A percentile compares a stretch with the other conserved stretches of the same genome.
These are phyloP conservation scores for Glossosoma conforme DNA, from an alignment of 1,140 invertebrate species.

Conservation along the genomic window DNA sequence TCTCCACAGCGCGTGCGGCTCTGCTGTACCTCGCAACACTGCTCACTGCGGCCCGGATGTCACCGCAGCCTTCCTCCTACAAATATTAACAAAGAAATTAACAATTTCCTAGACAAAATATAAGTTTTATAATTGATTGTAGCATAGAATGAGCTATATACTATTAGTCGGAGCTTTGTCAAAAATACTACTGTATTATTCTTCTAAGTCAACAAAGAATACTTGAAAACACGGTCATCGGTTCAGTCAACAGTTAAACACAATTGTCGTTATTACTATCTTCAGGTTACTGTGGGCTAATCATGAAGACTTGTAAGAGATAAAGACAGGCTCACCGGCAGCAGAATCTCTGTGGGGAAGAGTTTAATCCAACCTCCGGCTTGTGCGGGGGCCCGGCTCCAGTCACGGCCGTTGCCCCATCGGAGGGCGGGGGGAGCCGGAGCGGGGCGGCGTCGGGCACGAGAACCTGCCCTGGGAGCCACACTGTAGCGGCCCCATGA, in stretches of 20 bases:
- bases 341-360: slow-evolving; percentile 42
- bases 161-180: background rate
- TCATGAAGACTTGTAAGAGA: background rate
- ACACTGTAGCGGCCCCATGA: slow-evolving; percentile 30
- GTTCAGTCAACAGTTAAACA: too few species aligned
- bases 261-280: background rate
- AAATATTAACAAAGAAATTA: background rate
- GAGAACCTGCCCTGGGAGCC: slow-evolving; percentile 33
- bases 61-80: slow-evolving; percentile 35
- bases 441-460: slow-evolving; percentile 34
- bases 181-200: background rate
- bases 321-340: background rate
- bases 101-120: background rate
- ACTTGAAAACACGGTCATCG: too few species aligned
- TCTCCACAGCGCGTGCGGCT: slow-evolving; percentile 40
- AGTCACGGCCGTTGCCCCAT: slow-evolving; percentile 61
- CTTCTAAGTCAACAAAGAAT: background rate
- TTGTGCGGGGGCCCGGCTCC: slow-evolving; percentile 47
- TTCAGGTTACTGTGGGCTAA: background rate
- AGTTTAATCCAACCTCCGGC: slow-evolving; percentile 60
- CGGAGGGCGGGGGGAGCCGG: slow-evolving; percentile 24
- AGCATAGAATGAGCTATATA: background rate
- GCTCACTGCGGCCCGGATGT: slow-evolving; percentile 41
- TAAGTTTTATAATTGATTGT: background rate
- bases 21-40: slow-evolving; percentile 36